Conservation (phyloP, 2,888 invertebrate species). For the Lamellibrachia satsuma region DNA sequence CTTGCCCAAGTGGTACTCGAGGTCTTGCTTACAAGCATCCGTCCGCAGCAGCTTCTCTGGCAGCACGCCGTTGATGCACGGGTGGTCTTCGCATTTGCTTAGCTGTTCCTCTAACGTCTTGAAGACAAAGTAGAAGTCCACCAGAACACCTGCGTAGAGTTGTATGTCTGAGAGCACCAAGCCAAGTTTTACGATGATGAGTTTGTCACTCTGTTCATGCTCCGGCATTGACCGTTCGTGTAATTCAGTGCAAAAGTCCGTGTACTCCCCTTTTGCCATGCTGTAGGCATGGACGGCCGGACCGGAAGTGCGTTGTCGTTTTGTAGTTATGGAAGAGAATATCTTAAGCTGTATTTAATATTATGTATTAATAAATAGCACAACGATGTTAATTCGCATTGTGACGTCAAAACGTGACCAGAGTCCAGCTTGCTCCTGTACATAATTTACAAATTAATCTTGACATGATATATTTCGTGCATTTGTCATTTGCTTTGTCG, state of each 20-base stretch:
- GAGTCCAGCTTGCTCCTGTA: no score
- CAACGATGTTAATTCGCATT: neutral
- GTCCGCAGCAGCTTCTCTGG: neutral
- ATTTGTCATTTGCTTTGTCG: no score
- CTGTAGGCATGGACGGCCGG: neutral
- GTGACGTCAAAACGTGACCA: neutral
- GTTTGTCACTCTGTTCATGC: neutral
- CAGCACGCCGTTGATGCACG: neutral
- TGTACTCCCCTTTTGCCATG: neutral
- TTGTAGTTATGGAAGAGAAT: neutral
- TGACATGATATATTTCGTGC: no score
- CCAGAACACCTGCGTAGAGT: neutral
- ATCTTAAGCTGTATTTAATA: neutral
- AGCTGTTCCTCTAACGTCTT: neutral
- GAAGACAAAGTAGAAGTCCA: neutral
- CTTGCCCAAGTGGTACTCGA: neutral
- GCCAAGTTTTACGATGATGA: neutral
- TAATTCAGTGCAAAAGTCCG: neutral
- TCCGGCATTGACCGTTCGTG: neutral
- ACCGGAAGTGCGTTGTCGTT: neutral
- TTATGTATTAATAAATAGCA: neutral
- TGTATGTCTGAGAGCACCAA: neutral
- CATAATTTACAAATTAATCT: no score
- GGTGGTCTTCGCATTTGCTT: neutral
- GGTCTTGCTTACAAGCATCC: neutral